These are phyloP conservation scores for Argopecten irradians DNA, from an alignment of 1,140 invertebrate genomes.

Conservation along the genomic window DNA sequence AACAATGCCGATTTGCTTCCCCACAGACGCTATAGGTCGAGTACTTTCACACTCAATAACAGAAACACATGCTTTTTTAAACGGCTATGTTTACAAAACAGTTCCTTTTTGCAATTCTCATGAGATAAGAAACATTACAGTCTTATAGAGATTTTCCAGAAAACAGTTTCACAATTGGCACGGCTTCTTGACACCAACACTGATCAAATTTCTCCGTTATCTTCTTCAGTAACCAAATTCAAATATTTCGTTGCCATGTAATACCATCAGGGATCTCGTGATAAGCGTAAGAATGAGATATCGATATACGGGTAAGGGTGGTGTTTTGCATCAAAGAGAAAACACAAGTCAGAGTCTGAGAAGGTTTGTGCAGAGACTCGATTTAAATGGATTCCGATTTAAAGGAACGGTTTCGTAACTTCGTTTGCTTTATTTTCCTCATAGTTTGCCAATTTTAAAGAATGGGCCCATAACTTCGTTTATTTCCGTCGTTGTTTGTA, in stretches of 20 bases:
- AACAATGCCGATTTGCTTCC: no score
- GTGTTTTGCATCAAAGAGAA: not conserved
- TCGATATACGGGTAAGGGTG: not conserved
- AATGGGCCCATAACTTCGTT: no score
- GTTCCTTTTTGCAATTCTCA: not conserved
- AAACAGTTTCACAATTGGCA: not conserved
- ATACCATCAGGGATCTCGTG: not conserved
- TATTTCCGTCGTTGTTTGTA: no score
- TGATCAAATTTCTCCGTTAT: not conserved
- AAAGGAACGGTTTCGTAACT: no score
- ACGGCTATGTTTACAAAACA: not conserved
- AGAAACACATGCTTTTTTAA: not conserved
- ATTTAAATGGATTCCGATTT: no score
- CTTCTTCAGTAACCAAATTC: not conserved
- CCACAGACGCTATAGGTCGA: no score
- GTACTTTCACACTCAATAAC: slow-evolving; percentile 9
- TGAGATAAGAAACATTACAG: not conserved
- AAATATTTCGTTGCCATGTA: not conserved
- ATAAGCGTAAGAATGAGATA: not conserved
- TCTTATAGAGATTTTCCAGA: not conserved
- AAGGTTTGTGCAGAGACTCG: no score
- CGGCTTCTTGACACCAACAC: not conserved
- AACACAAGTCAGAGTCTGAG: no score
- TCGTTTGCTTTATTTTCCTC: no score
- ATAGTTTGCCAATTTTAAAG: no score